phyloP scores from a whole-genome alignment of 2,888 invertebrate genomes.

The Chalcosyrphus nemorum region DNA sequence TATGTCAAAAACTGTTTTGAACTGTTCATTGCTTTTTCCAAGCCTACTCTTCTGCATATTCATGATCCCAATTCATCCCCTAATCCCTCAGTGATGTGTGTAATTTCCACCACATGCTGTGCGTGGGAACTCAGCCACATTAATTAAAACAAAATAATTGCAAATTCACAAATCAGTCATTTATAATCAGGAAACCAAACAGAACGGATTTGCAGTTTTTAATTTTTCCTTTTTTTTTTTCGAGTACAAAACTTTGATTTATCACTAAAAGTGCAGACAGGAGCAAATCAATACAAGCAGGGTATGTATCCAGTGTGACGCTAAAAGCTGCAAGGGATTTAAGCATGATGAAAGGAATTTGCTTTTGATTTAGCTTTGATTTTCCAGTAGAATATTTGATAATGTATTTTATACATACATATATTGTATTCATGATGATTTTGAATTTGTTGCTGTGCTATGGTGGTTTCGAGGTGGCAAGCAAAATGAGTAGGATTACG shows the following conservation, averaged over 20 bases:
- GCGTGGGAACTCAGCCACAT: background rate
- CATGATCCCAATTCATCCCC: too few species aligned
- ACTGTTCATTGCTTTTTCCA: too few species aligned
- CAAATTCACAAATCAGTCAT: conserved; percentile 22
- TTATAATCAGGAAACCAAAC: background rate
- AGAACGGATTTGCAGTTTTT: background rate
- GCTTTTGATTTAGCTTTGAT: background rate
- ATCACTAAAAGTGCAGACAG: background rate
- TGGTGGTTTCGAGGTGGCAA: background rate
- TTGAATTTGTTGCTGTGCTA: conserved; percentile 15
- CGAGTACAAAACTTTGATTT: conserved; percentile 4
- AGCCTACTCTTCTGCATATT: too few species aligned
- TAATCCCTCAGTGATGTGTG: background rate
- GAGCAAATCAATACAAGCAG: conserved; percentile 7
- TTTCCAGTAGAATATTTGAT: background rate
- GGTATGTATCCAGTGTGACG: background rate
- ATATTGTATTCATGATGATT: conserved; percentile 17
- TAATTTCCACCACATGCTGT: background rate
- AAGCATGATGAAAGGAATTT: background rate
- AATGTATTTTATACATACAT: background rate
- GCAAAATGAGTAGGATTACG: background rate
- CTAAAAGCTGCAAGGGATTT: background rate
- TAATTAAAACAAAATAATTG: background rate
- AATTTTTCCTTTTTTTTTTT: background rate
- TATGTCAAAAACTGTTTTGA: too few species aligned